Conservation (phyloP, 2,888 invertebrate species). For the Nephrotoma flavescens region DNA sequence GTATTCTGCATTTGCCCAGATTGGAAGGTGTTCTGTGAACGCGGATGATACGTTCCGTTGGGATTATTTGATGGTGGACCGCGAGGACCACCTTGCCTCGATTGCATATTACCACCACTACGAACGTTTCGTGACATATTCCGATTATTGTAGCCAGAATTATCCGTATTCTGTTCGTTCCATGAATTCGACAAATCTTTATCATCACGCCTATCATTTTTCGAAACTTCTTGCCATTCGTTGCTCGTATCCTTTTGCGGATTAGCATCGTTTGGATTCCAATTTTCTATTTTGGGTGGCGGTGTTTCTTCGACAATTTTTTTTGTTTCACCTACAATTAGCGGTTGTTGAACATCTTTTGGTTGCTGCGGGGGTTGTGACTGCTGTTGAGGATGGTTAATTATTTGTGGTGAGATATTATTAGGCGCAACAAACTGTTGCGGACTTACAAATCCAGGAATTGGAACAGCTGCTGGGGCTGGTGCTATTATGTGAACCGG, state of each 20-base stretch:
- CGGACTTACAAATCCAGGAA: neutral
- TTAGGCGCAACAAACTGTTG: neutral
- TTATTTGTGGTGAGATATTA: neutral
- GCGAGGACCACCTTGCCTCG: neutral
- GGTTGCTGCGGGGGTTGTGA: neutral
- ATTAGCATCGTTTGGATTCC: neutral
- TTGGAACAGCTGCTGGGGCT: neutral
- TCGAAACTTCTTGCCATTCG: neutral
- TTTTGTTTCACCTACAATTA: conserved; percentile 1
- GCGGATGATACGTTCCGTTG: conserved; percentile 11
- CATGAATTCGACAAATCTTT: conserved; percentile 19
- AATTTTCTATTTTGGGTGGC: neutral
- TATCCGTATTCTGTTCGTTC: conserved; percentile 19
- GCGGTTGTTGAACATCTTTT: neutral
- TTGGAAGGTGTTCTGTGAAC: conserved; percentile 12
- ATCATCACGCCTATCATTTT: conserved; percentile 17
- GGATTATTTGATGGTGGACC: conserved; percentile 9
- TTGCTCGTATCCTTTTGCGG: neutral
- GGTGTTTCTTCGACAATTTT: neutral
- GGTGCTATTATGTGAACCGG: neutral
- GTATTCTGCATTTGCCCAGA: conserved; percentile 16
- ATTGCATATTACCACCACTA: neutral
- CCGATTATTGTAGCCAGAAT: neutral
- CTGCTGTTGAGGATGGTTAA: neutral
- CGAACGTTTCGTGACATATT: neutral